Evolutionary conservation across 2,888 invertebrate species (phyloP).

Genomic region (Yponomeuta evonymella): DNA sequence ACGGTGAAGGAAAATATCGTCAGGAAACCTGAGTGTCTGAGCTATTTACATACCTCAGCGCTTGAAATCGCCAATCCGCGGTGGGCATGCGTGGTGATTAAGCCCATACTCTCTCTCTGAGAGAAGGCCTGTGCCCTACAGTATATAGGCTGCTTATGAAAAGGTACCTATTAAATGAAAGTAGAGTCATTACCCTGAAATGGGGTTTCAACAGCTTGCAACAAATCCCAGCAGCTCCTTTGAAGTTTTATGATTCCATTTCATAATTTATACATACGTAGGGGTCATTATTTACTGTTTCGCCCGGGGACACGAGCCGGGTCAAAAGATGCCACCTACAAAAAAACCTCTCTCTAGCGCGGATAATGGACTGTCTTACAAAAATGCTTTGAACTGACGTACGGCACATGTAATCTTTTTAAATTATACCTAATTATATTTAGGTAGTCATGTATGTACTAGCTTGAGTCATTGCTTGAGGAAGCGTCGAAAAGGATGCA

Average conservation of each 20-base stretch:
- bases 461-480: neutral
- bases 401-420: neutral
- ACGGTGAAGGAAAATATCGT: too few relatives aligned
- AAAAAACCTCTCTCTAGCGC: slow-evolving; percentile 39
- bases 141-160: too few relatives aligned
- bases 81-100: too few relatives aligned
- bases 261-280: slow-evolving; percentile 55
- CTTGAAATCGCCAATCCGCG: too few relatives aligned
- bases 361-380: slow-evolving; percentile 13
- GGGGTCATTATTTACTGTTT: slow-evolving; percentile 62
- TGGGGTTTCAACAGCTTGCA: slow-evolving; percentile 29
- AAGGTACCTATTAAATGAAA: too few relatives aligned
- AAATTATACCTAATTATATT: neutral
- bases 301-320: slow-evolving; percentile 47
- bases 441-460: neutral
- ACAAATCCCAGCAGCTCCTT: slow-evolving; percentile 24
- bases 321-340: slow-evolving; percentile 53
- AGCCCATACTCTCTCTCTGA: too few relatives aligned
- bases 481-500: too few relatives aligned
- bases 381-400: slow-evolving; percentile 9
- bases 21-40: too few relatives aligned
- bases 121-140: too few relatives aligned
- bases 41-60: too few relatives aligned
- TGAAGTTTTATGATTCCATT: slow-evolving; percentile 53
- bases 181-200: neutral